phyloP scores from a whole-genome alignment of 2,888 invertebrate genomes.

The Dicyrtoma fusca region DNA sequence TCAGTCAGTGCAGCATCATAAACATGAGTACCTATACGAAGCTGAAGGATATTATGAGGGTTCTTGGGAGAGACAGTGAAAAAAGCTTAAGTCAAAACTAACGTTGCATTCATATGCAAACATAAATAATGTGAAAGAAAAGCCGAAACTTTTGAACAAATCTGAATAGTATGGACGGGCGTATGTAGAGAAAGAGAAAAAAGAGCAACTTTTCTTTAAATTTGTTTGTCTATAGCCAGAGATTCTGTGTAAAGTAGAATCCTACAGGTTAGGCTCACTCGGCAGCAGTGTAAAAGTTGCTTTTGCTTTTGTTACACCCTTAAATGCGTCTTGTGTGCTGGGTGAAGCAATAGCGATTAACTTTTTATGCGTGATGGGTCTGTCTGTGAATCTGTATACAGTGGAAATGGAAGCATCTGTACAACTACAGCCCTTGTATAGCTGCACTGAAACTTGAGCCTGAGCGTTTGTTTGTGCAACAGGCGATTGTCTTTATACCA shows the following conservation, averaged over 20 bases:
- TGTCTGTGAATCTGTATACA: too few species aligned
- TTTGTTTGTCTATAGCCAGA: background rate
- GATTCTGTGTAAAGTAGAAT: background rate
- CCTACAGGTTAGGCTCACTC: background rate
- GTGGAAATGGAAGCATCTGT: too few species aligned
- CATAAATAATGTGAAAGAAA: constrained; percentile 30
- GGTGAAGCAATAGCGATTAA: background rate
- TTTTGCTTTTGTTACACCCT: background rate
- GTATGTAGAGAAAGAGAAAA: constrained; percentile 23
- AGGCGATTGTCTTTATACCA: background rate
- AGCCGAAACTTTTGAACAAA: constrained; percentile 23
- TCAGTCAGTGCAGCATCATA: background rate
- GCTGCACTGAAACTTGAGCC: too few species aligned
- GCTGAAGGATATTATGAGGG: too few species aligned
- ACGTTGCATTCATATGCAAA: constrained; percentile 19
- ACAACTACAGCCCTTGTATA: too few species aligned
- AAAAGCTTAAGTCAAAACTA: constrained; percentile 16
- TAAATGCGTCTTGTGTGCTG: too few species aligned
- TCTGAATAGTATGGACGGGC: constrained; percentile 19
- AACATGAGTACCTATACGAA: too few species aligned
- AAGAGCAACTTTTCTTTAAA: constrained; percentile 10
- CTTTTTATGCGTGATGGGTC: too few species aligned
- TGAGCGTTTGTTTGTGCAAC: background rate
- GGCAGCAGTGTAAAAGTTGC: background rate
- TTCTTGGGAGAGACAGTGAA: background rate